Conservation (phyloP, 2,888 invertebrate genomes). For the Hemithea aestivaria region DNA sequence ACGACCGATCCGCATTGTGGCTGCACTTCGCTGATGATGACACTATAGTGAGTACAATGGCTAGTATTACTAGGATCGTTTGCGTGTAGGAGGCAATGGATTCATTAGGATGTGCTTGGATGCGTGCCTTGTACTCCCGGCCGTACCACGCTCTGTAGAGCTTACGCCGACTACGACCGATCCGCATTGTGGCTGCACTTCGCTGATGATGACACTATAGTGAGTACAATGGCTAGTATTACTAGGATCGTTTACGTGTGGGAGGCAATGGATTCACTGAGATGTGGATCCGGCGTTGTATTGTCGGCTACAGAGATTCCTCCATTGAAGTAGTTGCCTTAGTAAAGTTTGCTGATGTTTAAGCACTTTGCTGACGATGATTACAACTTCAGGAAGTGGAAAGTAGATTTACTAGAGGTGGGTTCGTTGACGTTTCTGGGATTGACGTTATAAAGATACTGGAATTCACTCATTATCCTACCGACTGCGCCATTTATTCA, state of each 20-base stretch:
- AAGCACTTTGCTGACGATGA: constrained; percentile 95
- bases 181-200: constrained; percentile 96
- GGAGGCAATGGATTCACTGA: constrained; percentile 73
- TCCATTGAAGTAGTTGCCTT: constrained; percentile 94
- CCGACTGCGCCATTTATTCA: too few relatives aligned
- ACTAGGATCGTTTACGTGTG: constrained; percentile 69
- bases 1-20: constrained; percentile 93
- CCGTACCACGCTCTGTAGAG: constrained; percentile 94
- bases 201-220: constrained; percentile 88
- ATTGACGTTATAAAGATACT: too few relatives aligned
- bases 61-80: too few relatives aligned
- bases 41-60: constrained; percentile 73
- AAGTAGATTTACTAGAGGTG: too few relatives aligned
- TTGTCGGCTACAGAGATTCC: too few relatives aligned
- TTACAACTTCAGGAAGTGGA: too few relatives aligned
- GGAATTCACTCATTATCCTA: too few relatives aligned
- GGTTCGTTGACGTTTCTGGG: too few relatives aligned
- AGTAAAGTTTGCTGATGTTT: constrained; percentile 97
- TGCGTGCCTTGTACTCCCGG: constrained; percentile 88
- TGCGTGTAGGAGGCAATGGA: constrained; percentile 74
- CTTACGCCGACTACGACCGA: constrained; percentile 97
- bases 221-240: too few relatives aligned
- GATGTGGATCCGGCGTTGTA: constrained; percentile 85
- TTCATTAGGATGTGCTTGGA: constrained; percentile 74
- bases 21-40: constrained; percentile 95